Base-by-base conservation (phyloP, 2,797 vertebrate species). In the Lates japonicus region DNA sequence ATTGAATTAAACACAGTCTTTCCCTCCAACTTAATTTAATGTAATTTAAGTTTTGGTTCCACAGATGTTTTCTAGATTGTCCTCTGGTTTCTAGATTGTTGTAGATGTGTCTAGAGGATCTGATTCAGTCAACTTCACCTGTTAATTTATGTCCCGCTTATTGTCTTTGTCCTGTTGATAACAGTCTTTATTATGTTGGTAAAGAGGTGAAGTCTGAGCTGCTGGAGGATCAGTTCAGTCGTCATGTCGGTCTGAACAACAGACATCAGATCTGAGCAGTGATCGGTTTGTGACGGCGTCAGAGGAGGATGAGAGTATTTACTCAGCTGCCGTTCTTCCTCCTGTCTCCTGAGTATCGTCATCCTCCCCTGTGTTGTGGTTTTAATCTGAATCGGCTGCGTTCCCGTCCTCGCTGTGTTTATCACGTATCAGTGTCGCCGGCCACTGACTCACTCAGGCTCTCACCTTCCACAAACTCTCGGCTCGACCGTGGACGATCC, bases 301-400 rank as follows among this genome's bases (percentile, higher is more conserved):
- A 8, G 42, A 76, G 70, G 52, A 72, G 33, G 68, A 46, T 25
- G 57, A 6, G 33, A 0, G 9, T 85, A 5, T 89, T 89, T 70
- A 57, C 61, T 78, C 88, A 89, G 85, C 85, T 84, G 80, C 51
- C 37, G 48, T 25, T 44, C 74, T 74, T 71, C 52, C 2, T 83
- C 66, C 75, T 54, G 58, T 48, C 49, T 51, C 68, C 19, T 70
- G 29, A 7, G 41, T 31, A n/a, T 71, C 54, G 5, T 51, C 35
- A 1, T 52, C 61, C 12, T 71, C 72, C 5, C 35, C 17, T 46
- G 12, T 0, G 10, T 19, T 7, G 44, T 19, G 6, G 16, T 7
- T 12, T 33, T 5, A 19, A 19, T 22, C 20, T 60, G 37, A 25
- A 63, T 55, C 41, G 17, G 54, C 1, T 0, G 48, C 54, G 42